Percentiles rank a stretch among this genome's conserved stretches.
Conservation (phyloP, 1,140 invertebrate species). For the Saxidomus purpurata region DNA sequence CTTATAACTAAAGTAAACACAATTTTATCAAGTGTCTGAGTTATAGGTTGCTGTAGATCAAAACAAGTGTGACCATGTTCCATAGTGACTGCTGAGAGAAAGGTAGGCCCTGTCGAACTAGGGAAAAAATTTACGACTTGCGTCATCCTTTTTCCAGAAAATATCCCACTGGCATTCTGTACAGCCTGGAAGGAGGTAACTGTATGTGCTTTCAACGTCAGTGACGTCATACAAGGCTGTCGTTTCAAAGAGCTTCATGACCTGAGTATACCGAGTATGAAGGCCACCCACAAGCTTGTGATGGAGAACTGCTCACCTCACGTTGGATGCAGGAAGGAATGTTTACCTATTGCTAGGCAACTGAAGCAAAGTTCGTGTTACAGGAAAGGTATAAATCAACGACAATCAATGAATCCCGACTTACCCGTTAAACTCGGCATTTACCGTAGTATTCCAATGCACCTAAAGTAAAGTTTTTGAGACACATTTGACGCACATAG, state of each 20-base stretch:
- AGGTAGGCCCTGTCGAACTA: too few relatives aligned
- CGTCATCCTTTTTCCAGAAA: constrained; percentile 36
- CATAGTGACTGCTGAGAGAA: too few relatives aligned
- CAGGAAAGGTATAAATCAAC: constrained; percentile 5
- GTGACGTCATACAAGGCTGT: constrained; percentile 30
- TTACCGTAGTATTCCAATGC: too few relatives aligned
- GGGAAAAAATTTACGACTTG: too few relatives aligned
- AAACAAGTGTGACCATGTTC: too few relatives aligned
- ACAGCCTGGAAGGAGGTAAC: constrained; percentile 54
- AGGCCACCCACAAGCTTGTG: not conserved
- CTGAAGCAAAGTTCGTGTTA: constrained; percentile 32
- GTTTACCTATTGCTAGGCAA: constrained; percentile 4
- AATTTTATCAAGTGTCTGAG: too few relatives aligned
- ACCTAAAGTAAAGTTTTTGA: too few relatives aligned
- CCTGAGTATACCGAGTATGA: not conserved
- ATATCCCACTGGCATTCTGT: constrained; percentile 36
- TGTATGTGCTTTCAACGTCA: constrained; percentile 1
- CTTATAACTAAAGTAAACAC: too few relatives aligned
- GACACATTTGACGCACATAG: too few relatives aligned
- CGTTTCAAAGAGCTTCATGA: constrained; percentile 18
- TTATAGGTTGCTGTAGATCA: too few relatives aligned
- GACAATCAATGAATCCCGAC: too few relatives aligned
- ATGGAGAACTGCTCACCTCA: constrained; percentile 48
- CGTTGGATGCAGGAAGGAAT: constrained; percentile 37
- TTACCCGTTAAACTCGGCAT: too few relatives aligned